Evolutionary conservation across 2,113 vertebrate genomes (phyloP).

Genomic region (Rhea pennata): DNA sequence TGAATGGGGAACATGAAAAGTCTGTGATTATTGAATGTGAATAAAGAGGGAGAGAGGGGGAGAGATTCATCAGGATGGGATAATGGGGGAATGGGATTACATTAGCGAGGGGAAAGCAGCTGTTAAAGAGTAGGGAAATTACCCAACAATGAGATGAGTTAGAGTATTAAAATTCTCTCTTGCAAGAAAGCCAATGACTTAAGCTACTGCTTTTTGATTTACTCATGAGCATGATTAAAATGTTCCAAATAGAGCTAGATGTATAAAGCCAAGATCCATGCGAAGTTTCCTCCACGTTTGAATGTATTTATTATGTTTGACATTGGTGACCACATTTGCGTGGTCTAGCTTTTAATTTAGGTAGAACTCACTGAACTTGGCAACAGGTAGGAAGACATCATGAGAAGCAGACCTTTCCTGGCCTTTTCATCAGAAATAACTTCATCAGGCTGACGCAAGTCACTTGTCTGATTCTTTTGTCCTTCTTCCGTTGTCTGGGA

Average conservation of each 20-base stretch:
- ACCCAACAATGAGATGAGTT: neutral
- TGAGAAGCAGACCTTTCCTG: neutral
- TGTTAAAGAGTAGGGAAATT: neutral
- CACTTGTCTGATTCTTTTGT: neutral
- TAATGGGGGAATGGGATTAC: neutral
- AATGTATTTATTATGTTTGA: neutral
- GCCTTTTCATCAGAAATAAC: neutral
- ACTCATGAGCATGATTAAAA: neutral
- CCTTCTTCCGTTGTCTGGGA: neutral
- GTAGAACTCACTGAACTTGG: neutral
- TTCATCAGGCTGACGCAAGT: neutral
- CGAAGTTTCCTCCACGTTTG: neutral
- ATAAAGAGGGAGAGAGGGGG: neutral
- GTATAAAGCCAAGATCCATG: neutral
- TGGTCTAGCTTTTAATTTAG: neutral
- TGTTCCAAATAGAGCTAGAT: neutral
- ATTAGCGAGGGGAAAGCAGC: neutral
- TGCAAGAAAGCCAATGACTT: neutral
- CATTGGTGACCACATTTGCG: neutral
- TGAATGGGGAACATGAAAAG: constrained; percentile 32
- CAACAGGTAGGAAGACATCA: neutral
- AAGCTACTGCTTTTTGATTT: neutral
- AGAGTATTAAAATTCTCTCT: neutral
- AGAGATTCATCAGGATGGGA: constrained; percentile 18
- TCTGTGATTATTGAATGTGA: neutral